Evolutionary conservation across 2,888 invertebrate genomes (phyloP).

Genomic region (Prosapia bicincta): DNA sequence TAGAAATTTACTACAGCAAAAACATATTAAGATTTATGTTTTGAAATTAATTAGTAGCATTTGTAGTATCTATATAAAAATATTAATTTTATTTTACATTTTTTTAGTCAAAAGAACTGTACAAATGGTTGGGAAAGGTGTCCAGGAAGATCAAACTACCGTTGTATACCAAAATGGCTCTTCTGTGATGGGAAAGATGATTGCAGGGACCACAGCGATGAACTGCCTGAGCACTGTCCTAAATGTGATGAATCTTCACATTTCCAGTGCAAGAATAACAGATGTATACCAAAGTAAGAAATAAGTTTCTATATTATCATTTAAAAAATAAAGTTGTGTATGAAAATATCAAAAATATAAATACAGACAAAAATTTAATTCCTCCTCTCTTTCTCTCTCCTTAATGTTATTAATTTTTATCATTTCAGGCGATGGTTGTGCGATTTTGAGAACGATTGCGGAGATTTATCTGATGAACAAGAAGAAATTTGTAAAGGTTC

Average conservation of each 20-base stretch:
- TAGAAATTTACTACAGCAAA: no score
- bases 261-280: conserved; percentile 88
- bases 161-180: conserved; percentile 96
- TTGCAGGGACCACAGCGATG: conserved; percentile 93
- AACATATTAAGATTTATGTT: not conserved
- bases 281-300: conserved; percentile 71
- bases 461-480: conserved; percentile 88
- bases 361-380: not conserved
- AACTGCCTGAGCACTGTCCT: conserved; percentile 86
- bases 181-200: conserved; percentile 99
- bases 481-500: conserved; percentile 75
- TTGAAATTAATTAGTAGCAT: no score
- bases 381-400: not conserved
- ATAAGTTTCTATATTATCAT: not conserved
- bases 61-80: no score
- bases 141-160: conserved; percentile 87
- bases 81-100: not conserved
- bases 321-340: not conserved
- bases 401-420: no score
- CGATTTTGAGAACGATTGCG: conserved; percentile 96
- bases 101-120: conserved; percentile 75
- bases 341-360: not conserved
- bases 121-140: conserved; percentile 95
- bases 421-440: conserved; percentile 75
- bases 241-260: conserved; percentile 83